phyloP scores from a whole-genome alignment of 2,888 invertebrate genomes.

The Nomada hirtipes region DNA sequence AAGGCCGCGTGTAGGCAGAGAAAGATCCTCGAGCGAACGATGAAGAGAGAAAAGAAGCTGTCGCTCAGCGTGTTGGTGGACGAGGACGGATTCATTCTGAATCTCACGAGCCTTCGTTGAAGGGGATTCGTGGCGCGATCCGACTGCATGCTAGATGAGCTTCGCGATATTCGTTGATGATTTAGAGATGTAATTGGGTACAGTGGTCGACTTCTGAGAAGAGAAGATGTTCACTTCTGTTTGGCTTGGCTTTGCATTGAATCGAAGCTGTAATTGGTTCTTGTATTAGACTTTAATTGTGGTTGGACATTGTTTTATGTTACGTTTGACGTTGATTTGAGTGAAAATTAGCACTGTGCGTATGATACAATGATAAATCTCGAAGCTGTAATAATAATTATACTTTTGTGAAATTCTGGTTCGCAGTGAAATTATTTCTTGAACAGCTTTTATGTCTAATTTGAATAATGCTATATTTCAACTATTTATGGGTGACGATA shows the following conservation, averaged over 20 bases:
- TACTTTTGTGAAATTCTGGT: too few relatives aligned
- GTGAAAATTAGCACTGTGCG: too few relatives aligned
- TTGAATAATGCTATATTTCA: background rate
- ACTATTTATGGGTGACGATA: too few relatives aligned
- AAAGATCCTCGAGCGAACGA: constrained; percentile 59
- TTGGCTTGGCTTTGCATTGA: background rate
- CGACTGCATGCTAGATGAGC: constrained; percentile 30
- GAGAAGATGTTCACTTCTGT: constrained; percentile 1
- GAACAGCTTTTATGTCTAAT: too few relatives aligned
- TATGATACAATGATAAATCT: too few relatives aligned
- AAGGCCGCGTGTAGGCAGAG: constrained; percentile 80
- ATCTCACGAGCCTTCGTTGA: constrained; percentile 35
- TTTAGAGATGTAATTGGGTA: constrained; percentile 34
- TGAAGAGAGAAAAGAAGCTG: constrained; percentile 60
- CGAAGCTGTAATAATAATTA: too few relatives aligned
- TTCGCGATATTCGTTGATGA: constrained; percentile 18
- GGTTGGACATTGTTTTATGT: too few relatives aligned
- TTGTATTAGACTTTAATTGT: too few relatives aligned
- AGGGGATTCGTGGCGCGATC: constrained; percentile 22
- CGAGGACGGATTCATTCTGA: constrained; percentile 63
- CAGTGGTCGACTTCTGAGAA: constrained; percentile 31
- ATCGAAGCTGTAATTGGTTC: background rate
- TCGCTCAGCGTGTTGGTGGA: constrained; percentile 20
- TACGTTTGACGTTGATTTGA: too few relatives aligned
- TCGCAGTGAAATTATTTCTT: too few relatives aligned